Evolutionary conservation across 2,888 invertebrate species (phyloP).

Genomic region (Cataglyphis livida): DNA sequence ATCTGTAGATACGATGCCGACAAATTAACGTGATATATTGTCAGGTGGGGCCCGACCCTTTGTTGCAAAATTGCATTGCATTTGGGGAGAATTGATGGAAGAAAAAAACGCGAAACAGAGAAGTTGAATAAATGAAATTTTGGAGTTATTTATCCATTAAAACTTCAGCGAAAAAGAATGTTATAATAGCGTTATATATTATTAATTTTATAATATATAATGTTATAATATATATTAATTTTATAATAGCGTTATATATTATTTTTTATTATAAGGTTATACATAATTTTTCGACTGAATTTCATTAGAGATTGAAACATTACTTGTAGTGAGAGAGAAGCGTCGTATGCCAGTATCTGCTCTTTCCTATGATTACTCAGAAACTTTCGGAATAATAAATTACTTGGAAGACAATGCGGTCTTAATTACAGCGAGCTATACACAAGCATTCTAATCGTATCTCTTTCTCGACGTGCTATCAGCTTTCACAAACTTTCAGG

Average conservation of each 20-base stretch:
- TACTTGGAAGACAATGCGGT: conserved; percentile 39
- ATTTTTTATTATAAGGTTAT: conserved; percentile 44
- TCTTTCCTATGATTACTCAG: conserved; percentile 10
- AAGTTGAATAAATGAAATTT: not conserved
- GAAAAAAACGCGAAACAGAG: not conserved
- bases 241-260: conserved; percentile 3
- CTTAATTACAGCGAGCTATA: conserved; percentile 35
- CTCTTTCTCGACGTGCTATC: not conserved
- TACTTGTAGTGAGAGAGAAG: not conserved
- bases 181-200: not conserved
- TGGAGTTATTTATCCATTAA: not conserved
- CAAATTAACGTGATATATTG: conserved; percentile 21
- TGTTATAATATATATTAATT: not conserved
- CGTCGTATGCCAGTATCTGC: conserved; percentile 13
- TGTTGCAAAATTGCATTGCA: conserved; percentile 33
- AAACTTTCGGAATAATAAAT: conserved; percentile 51
- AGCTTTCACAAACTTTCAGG: conserved; percentile 42
- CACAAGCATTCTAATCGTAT: conserved; percentile 13
- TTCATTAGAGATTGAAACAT: conserved; percentile 24
- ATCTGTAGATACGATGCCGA: conserved; percentile 54
- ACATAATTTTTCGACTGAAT: conserved; percentile 48
- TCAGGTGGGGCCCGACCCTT: not conserved
- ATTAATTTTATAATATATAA: not conserved
- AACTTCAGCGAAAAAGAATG: not conserved
- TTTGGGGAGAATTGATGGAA: conserved; percentile 28